These are phyloP conservation scores for Agrilus biguttatus DNA, from an alignment of 2,888 invertebrate genomes.

Conservation along the genomic window DNA sequence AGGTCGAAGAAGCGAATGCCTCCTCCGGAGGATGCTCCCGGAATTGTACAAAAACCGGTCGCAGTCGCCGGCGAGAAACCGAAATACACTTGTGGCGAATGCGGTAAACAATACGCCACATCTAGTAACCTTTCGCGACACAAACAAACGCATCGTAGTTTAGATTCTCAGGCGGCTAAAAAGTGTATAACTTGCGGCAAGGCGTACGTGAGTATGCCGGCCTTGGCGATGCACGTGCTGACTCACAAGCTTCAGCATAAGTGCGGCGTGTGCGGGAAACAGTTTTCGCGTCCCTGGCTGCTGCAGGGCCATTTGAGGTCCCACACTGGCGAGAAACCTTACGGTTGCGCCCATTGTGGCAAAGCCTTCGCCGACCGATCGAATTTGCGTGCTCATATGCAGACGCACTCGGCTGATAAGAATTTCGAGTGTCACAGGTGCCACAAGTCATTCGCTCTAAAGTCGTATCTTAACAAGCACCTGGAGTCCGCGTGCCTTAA, in stretches of 20 bases:
- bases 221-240: constrained; percentile 82
- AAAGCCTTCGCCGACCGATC: constrained; percentile 91
- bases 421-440: constrained; percentile 79
- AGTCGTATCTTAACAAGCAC: constrained; percentile 90
- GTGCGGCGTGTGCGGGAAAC: constrained; percentile 85
- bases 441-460: constrained; percentile 82
- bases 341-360: constrained; percentile 86
- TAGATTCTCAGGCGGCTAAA: constrained; percentile 87
- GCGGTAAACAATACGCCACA: constrained; percentile 84
- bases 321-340: constrained; percentile 89
- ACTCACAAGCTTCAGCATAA: constrained; percentile 87
- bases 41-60: constrained; percentile 8
- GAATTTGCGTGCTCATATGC: constrained; percentile 86
- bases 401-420: constrained; percentile 84
- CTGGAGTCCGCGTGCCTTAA: constrained; percentile 71
- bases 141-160: constrained; percentile 81
- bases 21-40: constrained; percentile 7
- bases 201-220: constrained; percentile 95
- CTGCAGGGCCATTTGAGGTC: constrained; percentile 74
- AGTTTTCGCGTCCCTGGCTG: constrained; percentile 93
- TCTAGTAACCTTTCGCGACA: constrained; percentile 78
- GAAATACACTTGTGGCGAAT: constrained; percentile 69
- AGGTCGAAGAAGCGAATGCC: constrained; percentile 49
- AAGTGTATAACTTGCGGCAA: constrained; percentile 91
- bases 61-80: constrained; percentile 21